phyloP scores from a whole-genome alignment of 1,140 invertebrate genomes.

The Zaprionus kolodkinae region DNA sequence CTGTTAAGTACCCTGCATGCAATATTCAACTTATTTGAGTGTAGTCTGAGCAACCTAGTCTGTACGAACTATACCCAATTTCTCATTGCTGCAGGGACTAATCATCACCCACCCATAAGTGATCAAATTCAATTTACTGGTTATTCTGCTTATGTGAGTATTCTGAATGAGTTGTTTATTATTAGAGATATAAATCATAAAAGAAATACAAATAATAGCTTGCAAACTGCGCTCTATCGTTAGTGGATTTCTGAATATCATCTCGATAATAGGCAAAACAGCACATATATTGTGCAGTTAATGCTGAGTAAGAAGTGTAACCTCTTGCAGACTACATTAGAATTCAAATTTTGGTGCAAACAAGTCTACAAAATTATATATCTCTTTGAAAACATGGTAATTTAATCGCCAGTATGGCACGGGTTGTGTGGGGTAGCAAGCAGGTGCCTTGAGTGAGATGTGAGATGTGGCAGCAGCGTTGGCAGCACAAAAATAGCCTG shows the following conservation, averaged over 20 bases:
- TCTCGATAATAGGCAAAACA: neutral
- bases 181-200: neutral
- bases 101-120: neutral
- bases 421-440: constrained; percentile 16
- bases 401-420: constrained; percentile 5
- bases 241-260: neutral
- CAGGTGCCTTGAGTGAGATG: constrained; percentile 26
- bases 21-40: neutral
- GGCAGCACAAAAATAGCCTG: constrained; percentile 58
- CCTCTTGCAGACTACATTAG: neutral
- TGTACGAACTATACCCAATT: neutral
- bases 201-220: neutral
- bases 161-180: neutral
- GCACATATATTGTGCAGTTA: neutral
- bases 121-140: constrained; percentile 32
- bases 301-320: neutral
- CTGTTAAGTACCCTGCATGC: constrained; percentile 5
- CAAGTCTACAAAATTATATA: neutral
- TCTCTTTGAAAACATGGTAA: neutral
- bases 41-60: neutral
- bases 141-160: neutral
- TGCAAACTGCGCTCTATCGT: neutral
- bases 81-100: neutral
- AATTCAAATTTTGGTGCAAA: neutral
- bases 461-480: constrained; percentile 36